Evolutionary conservation across 2,888 invertebrate species (phyloP), one percentile per base, ranked within the genome.

Genomic region (Mimas tiliae): DNA sequence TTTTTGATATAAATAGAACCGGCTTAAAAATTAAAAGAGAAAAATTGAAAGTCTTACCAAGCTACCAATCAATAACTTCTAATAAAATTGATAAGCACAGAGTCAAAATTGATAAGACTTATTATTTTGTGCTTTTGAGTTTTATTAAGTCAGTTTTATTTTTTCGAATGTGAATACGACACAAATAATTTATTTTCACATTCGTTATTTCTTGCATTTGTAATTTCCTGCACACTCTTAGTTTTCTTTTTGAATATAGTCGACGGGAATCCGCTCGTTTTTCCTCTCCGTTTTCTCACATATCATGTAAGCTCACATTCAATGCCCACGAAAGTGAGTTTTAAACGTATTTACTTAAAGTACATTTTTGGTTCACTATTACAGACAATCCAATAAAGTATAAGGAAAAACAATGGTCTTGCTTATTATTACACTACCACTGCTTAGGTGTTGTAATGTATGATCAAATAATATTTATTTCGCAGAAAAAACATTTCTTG

Each of bases 401-500:
- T 19, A 58, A 58, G 16, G 12, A 19, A 16, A 42, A 42, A 19
- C 1, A 58, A 42, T 38, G 38, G 11, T 19, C 6, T 42, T 42
- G 6, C 42, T 38, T 55, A 38, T 55, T 55, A 42, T 6, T 21
- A 12, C 6, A 4, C 19, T 58, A 19, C 58, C 12, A 58, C 16
- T 50, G 42, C 38, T 58, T 42, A 21, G 58, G 38, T 58, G 58
- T 38, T 42, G 19, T 58, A 42, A 42, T 19, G 58, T 58, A 42
- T 58, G 38, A 53, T 8, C 33, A 38, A 55, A 16, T 52, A 9
- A 21, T 33, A 52, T 52, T 33, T 33, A 52, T 38, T 58, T 50
- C 3, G 14, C 12, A 45, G 1, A 45, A 45, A 45, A 45, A 45
- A 9, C 38, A 38, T 9, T 9, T 38, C 2, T 7, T 9, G 7